Evolutionary conservation across 2,797 vertebrate genomes (phyloP).

Genomic region (Coranthus polyacanthus): DNA sequence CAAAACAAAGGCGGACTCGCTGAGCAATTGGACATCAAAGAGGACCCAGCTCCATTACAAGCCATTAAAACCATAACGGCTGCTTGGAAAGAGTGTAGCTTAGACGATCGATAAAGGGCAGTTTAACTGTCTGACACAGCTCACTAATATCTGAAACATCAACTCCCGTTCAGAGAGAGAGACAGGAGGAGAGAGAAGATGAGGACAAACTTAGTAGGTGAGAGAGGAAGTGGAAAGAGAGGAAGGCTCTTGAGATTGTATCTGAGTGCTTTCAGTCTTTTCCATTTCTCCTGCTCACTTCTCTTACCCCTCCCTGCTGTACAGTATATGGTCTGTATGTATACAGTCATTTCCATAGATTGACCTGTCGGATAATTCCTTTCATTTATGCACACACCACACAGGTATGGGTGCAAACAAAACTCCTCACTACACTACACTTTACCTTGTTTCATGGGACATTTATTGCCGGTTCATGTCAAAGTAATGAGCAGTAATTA

Average conservation of each 20-base stretch:
- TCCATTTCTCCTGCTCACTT: slow-evolving; percentile 36
- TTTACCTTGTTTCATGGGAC: too few relatives aligned
- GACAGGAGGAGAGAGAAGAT: slow-evolving; percentile 18
- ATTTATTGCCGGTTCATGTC: too few relatives aligned
- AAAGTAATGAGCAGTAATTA: too few relatives aligned
- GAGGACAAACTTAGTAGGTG: slow-evolving; percentile 49
- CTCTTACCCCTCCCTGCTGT: slow-evolving; percentile 26
- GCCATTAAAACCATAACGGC: slow-evolving; percentile 84
- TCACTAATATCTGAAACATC: slow-evolving; percentile 86
- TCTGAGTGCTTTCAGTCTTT: slow-evolving; percentile 52
- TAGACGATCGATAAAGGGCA: slow-evolving; percentile 81
- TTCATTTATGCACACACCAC: too few relatives aligned
- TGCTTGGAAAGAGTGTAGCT: slow-evolving; percentile 80
- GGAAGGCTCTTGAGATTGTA: slow-evolving; percentile 53
- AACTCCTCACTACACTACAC: too few relatives aligned
- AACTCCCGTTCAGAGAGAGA: slow-evolving; percentile 71
- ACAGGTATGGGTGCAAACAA: too few relatives aligned
- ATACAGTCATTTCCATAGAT: too few relatives aligned
- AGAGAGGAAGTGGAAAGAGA: slow-evolving; percentile 65
- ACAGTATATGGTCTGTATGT: slow-evolving; percentile 8
- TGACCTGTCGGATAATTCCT: too few relatives aligned
- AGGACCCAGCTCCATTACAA: slow-evolving; percentile 83
- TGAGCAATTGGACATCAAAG: slow-evolving; percentile 75
- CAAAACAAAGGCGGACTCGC: slow-evolving; percentile 64
- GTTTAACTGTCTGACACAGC: slow-evolving; percentile 86